Evolutionary conservation across 2,797 vertebrate genomes (phyloP), one percentile per base, ranked within the genome.

Genomic region (Euthynnus affinis): DNA sequence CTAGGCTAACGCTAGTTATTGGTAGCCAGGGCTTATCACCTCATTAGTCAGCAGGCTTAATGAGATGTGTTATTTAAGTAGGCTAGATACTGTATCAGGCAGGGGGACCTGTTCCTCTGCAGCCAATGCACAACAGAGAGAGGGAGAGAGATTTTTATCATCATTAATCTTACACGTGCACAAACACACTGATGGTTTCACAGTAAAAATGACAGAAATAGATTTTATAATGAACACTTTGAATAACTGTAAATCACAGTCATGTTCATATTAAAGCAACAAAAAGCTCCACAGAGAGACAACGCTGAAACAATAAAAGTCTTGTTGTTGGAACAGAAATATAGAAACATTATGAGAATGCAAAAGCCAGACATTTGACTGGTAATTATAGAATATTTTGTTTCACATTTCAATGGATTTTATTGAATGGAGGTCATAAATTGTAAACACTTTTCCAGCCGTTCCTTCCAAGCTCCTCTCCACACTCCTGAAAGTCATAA

Each of bases 11-110:
- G 74, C 90, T 90, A 87, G 84, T 90, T 91, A 92, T 77, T 88
- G 88, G 82, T 90, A 74, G 84, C 67, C 15, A n/a, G 49, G 71
- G 78, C 88, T 92, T 90, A 92, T 93, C 89, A 89, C 83, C 92
- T 93, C 92, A 92, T 93, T 92, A 93, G 88, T 92, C 89, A 92
- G 81, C 78, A 78, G 82, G 77, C 87, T 82, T 93, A 93, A 93
- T 91, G 90, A 91, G 89, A 91, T 90, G 87, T 90, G 85, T 89
- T 91, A 86, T 90, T 92, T 88, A 86, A 91, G 84, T 80, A 74
- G 37, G 37, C 37, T 37, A 37, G 87, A 86, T 84, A 85, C 72
- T 83, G 83, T 88, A 83, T 85, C 74, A 81, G 84, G 44, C 37
- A 5, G 71, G n/a, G 58, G 44, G 62, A 44, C 51, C 62, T 76